Evolutionary conservation across 1,140 invertebrate species (phyloP).

Genomic region (Brachionus manjavacas): DNA sequence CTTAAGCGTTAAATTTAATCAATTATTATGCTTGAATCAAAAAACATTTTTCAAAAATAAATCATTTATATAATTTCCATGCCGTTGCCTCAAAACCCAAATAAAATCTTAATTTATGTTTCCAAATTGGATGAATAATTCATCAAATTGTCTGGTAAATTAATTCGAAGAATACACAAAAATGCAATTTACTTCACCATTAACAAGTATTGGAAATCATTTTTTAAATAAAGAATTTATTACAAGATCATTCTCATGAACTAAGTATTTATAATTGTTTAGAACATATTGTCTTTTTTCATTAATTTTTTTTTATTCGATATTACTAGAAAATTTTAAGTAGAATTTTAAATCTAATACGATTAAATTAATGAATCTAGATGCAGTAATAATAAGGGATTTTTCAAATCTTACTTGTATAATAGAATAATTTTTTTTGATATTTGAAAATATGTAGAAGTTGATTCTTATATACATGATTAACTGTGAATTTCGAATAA

Average conservation of each 20-base stretch:
- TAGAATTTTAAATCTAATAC: background rate
- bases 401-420: background rate
- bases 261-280: too few relatives aligned
- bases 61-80: too few relatives aligned
- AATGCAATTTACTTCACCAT: background rate
- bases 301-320: background rate
- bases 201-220: background rate
- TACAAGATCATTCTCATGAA: too few relatives aligned
- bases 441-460: too few relatives aligned
- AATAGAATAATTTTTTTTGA: background rate
- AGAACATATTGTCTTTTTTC: too few relatives aligned
- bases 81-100: too few relatives aligned
- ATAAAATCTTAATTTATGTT: background rate
- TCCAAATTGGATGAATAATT: background rate
- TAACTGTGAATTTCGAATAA: background rate
- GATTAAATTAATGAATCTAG: background rate
- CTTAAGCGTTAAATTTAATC: too few relatives aligned
- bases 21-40: too few relatives aligned
- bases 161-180: background rate
- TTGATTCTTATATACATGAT: too few relatives aligned
- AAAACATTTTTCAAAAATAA: too few relatives aligned
- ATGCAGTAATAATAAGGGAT: background rate
- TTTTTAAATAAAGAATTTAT: background rate
- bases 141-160: too few relatives aligned
- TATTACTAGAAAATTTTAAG: background rate